Percentiles rank a stretch among this genome's conserved stretches.
Evolutionary conservation across 2,888 invertebrate species (phyloP).

Genomic region (Oscheius sp.): DNA sequence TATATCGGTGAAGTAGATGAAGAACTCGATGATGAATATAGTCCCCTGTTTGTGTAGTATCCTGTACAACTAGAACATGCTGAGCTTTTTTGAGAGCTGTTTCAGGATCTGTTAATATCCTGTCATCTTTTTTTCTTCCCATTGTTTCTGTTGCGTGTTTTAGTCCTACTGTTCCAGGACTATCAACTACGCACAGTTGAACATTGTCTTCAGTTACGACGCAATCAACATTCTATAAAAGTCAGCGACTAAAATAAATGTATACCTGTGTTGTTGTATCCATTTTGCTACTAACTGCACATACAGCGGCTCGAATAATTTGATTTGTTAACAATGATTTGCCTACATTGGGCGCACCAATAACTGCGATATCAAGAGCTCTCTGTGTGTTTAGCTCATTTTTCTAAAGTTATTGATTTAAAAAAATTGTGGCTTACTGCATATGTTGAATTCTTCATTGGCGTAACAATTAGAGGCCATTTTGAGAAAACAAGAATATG

Average conservation of each 20-base stretch:
- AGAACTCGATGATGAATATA: conserved; percentile 68
- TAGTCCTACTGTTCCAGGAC: conserved; percentile 83
- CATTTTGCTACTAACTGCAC: conserved; percentile 87
- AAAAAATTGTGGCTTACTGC: background rate
- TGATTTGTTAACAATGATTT: conserved; percentile 93
- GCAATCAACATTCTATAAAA: conserved; percentile 53
- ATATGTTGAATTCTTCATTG: background rate
- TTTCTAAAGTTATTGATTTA: background rate
- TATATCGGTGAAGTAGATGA: conserved; percentile 65
- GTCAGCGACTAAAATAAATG: background rate
- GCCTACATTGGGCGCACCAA: conserved; percentile 92
- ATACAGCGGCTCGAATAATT: conserved; percentile 83
- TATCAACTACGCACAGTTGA: conserved; percentile 88
- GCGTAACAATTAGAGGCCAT: background rate
- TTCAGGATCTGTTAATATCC: conserved; percentile 65
- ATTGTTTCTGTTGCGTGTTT: conserved; percentile 61
- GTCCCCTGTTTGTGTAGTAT: conserved; percentile 62
- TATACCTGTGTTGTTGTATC: conserved; percentile 74
- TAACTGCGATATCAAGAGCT: conserved; percentile 77
- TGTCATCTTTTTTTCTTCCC: conserved; percentile 39
- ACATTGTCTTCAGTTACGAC: conserved; percentile 73
- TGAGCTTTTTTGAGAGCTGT: conserved; percentile 61
- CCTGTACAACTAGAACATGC: conserved; percentile 67
- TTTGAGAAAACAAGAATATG: too few species aligned
- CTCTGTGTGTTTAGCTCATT: background rate